Conservation (phyloP, 2,888 invertebrate genomes). For the Dryobota labecula region DNA sequence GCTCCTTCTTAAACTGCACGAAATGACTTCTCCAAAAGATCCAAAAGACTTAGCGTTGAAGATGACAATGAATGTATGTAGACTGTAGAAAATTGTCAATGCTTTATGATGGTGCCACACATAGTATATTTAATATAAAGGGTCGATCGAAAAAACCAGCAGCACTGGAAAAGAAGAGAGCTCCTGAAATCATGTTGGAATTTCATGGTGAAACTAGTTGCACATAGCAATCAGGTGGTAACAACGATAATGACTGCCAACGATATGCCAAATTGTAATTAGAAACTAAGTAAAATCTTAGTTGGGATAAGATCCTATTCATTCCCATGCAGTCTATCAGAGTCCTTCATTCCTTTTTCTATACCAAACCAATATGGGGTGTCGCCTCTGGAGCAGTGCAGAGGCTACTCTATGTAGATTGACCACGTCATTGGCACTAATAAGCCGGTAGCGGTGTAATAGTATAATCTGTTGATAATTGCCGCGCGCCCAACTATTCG, state of each 20-base stretch:
- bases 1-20: background rate
- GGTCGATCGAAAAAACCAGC: too few species aligned
- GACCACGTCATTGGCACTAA: slow-evolving; percentile 86
- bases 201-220: background rate
- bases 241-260: background rate
- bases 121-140: background rate
- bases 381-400: slow-evolving; percentile 12
- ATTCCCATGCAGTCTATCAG: background rate
- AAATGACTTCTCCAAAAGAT: too few species aligned
- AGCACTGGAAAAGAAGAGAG: background rate
- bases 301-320: background rate
- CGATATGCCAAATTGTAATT: background rate
- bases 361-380: background rate
- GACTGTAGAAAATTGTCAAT: background rate
- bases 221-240: background rate
- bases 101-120: background rate
- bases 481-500: slow-evolving; percentile 59
- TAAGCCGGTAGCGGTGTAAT: slow-evolving; percentile 85
- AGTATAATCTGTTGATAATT: slow-evolving; percentile 75
- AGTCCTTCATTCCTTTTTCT: background rate
- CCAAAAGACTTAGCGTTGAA: background rate
- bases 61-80: background rate
- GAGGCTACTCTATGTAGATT: slow-evolving; percentile 64
- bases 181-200: background rate
- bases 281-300: background rate